Evolutionary conservation across 2,888 invertebrate species (phyloP), one percentile per base, ranked within the genome.

Genomic region (Schrankia costaestrigalis): DNA sequence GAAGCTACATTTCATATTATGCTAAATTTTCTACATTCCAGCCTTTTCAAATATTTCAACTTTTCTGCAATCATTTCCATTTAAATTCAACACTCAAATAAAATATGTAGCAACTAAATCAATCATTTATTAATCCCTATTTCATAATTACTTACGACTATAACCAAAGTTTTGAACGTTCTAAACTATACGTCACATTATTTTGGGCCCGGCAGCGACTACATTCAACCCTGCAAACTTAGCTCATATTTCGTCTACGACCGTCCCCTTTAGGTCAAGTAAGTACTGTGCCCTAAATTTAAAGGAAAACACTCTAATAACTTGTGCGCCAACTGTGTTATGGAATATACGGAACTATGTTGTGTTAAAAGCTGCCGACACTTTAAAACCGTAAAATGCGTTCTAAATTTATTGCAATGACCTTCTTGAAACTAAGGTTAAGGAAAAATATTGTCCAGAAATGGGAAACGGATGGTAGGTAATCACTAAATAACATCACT

Each of bases 271-370:
- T 66, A 77, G 80, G 78, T 82, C 80, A 82, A 79, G n/a, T n/a
- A n/a, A n/a, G 81, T 79, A 73, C 72, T 61, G 64, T 63, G 68
- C 69, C 76, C 78, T 76, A 79, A 79, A 80, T 81, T 80, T 79
- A 78, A 78, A 76, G 78, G 78, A 78, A 79, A 81, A 81, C 78
- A 78, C 71, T 71, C 68, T 63, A 65, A 76, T 78, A 79, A 76
- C 64, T 79, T 70, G 54, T 56, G 55, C 62, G 62, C 62, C 64
- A 68, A 75, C 64, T 69, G 67, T 54, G 44, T 29, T 41, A 23
- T 27, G 35, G 24, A 43, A 56, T 30, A 55, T 39, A 53, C 30
- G 41, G 30, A 1, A 0, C 1, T 0, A 0, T 6, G 15, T 32
- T 44, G 4, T 1, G 8, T 1, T 13, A 2, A 3, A 10, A 9